Percentiles rank a stretch among this genome's conserved stretches.
These are phyloP conservation scores for Enteromius treurensis DNA, from an alignment of 2,797 vertebrate species.

Conservation along the genomic window DNA sequence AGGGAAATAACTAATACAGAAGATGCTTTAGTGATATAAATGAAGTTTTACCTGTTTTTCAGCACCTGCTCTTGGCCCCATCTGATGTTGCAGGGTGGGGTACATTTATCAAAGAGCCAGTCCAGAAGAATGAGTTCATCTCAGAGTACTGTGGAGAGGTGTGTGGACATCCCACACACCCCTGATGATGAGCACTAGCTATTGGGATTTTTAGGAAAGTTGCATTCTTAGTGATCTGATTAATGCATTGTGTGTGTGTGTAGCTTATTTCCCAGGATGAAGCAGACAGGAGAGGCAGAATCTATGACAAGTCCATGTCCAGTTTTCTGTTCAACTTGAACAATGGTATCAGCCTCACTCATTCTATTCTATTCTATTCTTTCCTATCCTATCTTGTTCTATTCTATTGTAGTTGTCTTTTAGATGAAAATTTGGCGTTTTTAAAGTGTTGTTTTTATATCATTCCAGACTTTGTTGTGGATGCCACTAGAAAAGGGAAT, in stretches of 20 bases:
- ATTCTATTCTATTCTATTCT: background rate
- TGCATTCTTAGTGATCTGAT: slow-evolving; percentile 18
- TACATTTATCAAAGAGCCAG: slow-evolving; percentile 96
- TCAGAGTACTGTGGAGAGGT: slow-evolving; percentile 98
- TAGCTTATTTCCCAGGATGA: slow-evolving; percentile 98
- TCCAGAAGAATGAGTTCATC: slow-evolving; percentile 99
- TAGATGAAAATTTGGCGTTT: background rate
- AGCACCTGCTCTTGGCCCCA: slow-evolving; percentile 95
- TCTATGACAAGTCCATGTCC: slow-evolving; percentile 99
- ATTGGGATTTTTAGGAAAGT: background rate
- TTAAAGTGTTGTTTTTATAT: background rate
- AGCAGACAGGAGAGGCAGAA: slow-evolving; percentile 94
- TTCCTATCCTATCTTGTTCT: background rate
- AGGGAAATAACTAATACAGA: background rate
- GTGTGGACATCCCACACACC: slow-evolving; percentile 62
- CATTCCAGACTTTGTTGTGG: slow-evolving; percentile 93
- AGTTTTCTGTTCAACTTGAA: slow-evolving; percentile 99
- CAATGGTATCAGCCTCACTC: slow-evolving; percentile 80
- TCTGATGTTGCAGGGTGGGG: slow-evolving; percentile 98
- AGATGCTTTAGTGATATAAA: background rate
- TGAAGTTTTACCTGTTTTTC: slow-evolving; percentile 25
- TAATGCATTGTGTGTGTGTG: slow-evolving; percentile 43
- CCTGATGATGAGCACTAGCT: background rate
- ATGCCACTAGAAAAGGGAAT: slow-evolving; percentile 97
- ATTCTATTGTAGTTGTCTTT: background rate